Evolutionary conservation across 23 tunicate genomes (phyloP).

Genomic region (Pegea sp.): DNA sequence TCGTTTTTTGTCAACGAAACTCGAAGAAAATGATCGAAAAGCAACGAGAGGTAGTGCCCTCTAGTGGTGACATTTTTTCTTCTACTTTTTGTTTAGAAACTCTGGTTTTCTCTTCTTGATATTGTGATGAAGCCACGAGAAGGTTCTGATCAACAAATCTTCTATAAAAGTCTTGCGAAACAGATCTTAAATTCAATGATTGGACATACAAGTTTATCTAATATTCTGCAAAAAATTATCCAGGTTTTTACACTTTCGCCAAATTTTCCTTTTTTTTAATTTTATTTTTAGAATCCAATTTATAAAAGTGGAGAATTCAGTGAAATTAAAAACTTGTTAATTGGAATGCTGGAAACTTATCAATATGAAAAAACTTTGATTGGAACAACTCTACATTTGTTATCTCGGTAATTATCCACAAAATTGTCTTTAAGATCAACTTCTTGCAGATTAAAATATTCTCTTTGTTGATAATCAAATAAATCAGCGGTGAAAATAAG

Average conservation of each 20-base stretch:
- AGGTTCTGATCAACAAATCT: slow-evolving; percentile 1
- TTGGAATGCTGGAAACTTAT: slow-evolving; percentile 91
- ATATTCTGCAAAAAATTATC: slow-evolving; percentile 73
- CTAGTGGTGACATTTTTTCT: not conserved
- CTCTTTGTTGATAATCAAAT: too few species aligned
- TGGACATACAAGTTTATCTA: slow-evolving; percentile 74
- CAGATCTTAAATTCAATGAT: slow-evolving; percentile 71
- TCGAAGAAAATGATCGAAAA: slow-evolving; percentile 36
- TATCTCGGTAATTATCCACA: too few species aligned
- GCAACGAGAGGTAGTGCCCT: slow-evolving; percentile 79
- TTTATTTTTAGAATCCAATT: slow-evolving; percentile 43
- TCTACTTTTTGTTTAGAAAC: slow-evolving; percentile 20
- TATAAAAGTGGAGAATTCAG: slow-evolving; percentile 82
- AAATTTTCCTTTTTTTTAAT: not conserved
- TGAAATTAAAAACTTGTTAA: slow-evolving; percentile 42
- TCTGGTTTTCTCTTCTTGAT: slow-evolving; percentile 82
- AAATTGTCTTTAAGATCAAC: too few species aligned
- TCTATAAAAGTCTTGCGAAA: slow-evolving; percentile 33
- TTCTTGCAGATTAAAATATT: too few species aligned
- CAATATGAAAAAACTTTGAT: slow-evolving; percentile 66
- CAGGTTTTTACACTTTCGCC: slow-evolving; percentile 16
- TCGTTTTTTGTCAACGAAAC: slow-evolving; percentile 43
- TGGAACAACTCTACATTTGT: slow-evolving; percentile 42
- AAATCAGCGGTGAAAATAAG: too few species aligned
- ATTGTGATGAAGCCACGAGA: slow-evolving; percentile 24